These are phyloP conservation scores for Pollachius pollachius DNA, from an alignment of 2,113 vertebrate genomes.

Conservation along the genomic window DNA sequence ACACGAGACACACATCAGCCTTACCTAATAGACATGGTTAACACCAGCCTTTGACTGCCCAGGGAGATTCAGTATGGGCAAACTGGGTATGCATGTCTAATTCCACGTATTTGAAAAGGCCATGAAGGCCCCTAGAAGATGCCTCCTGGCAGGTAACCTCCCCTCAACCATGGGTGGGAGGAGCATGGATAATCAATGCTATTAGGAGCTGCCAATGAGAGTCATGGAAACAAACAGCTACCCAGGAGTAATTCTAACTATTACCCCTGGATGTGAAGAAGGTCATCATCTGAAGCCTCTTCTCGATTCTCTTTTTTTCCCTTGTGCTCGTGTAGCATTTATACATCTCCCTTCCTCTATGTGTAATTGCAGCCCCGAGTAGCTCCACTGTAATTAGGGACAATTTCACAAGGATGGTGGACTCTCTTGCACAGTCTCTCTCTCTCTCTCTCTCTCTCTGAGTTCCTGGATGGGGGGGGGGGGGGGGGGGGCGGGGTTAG, in stretches of 20 bases:
- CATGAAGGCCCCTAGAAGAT: constrained; percentile 10
- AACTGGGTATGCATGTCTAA: constrained; percentile 8
- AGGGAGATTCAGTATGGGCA: constrained; percentile 2
- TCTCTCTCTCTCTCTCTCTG: too few species aligned
- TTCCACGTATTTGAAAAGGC: constrained; percentile 7
- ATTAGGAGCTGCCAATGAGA: not conserved
- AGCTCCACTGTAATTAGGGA: constrained; percentile 66
- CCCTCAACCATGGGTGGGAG: constrained; percentile 9
- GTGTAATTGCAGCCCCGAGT: constrained; percentile 64
- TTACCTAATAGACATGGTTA: constrained; percentile 7
- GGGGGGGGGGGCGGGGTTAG: too few species aligned
- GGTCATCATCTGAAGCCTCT: constrained; percentile 41
- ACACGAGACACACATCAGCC: constrained; percentile 1
- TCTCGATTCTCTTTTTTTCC: not conserved
- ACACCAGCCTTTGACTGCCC: constrained; percentile 2
- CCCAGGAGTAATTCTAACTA: not conserved
- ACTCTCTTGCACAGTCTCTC: constrained; percentile 17
- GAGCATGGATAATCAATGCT: constrained; percentile 17
- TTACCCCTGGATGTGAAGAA: constrained; percentile 31
- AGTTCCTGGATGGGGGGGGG: too few species aligned
- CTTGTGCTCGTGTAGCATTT: constrained; percentile 9
- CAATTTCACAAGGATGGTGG: constrained; percentile 61
- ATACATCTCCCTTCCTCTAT: constrained; percentile 26
- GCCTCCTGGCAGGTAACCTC: constrained; percentile 6
- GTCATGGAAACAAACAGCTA: too few species aligned